Conservation (phyloP, 2,797 vertebrate genomes). For the Hephaestus fuliginosus region DNA sequence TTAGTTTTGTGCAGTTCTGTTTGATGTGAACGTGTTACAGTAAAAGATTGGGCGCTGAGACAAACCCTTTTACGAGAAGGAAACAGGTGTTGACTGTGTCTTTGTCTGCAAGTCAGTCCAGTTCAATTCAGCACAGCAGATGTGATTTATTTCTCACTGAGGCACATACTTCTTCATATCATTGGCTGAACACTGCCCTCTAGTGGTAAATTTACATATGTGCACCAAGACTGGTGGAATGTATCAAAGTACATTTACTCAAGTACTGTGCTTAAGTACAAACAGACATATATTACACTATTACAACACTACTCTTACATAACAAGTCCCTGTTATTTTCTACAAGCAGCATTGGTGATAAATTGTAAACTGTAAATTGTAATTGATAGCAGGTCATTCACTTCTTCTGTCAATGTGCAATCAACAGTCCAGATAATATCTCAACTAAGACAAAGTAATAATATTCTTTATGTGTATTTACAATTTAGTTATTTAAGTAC, state of each 20-base stretch:
- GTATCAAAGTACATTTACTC: not conserved
- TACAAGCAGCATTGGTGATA: not conserved
- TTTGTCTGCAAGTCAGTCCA: not conserved
- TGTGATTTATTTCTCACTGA: not conserved
- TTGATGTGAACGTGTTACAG: not conserved
- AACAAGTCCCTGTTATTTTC: not conserved
- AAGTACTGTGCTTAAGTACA: not conserved
- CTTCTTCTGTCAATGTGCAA: not conserved
- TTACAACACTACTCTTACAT: not conserved
- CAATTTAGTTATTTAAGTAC: too few species aligned
- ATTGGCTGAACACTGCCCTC: not conserved
- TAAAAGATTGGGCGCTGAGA: not conserved
- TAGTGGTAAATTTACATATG: not conserved
- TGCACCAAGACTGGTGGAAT: not conserved
- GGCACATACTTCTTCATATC: not conserved
- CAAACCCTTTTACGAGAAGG: not conserved
- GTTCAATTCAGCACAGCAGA: not conserved
- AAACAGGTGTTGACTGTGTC: too few species aligned
- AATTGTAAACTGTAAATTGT: not conserved
- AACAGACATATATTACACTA: not conserved
- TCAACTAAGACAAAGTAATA: not conserved
- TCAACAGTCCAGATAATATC: slow-evolving; percentile 2
- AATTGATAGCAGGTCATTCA: not conserved
- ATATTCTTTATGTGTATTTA: not conserved
- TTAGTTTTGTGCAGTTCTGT: not conserved